These are phyloP conservation scores for Ormyrus thymus DNA, from an alignment of 2,888 invertebrate species.

Conservation along the genomic window DNA sequence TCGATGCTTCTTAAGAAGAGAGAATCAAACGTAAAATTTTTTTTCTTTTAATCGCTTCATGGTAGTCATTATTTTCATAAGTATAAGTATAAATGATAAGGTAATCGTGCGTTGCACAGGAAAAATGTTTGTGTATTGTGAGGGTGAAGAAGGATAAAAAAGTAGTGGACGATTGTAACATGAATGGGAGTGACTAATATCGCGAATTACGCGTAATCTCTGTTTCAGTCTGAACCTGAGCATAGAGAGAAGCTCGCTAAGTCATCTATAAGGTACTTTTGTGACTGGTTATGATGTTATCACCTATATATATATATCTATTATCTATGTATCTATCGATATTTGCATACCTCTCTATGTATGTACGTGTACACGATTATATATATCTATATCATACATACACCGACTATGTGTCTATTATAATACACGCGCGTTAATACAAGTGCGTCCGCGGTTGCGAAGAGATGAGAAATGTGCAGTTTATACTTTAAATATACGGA, in stretches of 20 bases:
- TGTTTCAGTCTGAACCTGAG: constrained; percentile 75
- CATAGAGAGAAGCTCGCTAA: constrained; percentile 74
- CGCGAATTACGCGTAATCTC: constrained; percentile 74
- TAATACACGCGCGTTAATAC: constrained; percentile 11
- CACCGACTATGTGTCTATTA: constrained; percentile 42
- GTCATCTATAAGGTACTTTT: constrained; percentile 75
- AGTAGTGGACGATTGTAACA: constrained; percentile 24
- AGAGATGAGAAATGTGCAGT: constrained; percentile 25
- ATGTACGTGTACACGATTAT: constrained; percentile 58
- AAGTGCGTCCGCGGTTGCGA: constrained; percentile 12
- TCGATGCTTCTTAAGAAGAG: constrained; percentile 7
- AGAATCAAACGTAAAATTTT: no score
- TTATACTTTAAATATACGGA: not conserved
- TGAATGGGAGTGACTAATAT: constrained; percentile 57
- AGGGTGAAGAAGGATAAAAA: constrained; percentile 27
- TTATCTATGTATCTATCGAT: constrained; percentile 53
- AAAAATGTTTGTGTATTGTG: not conserved
- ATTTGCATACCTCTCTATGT: constrained; percentile 57
- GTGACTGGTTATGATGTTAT: constrained; percentile 73
- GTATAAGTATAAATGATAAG: not conserved
- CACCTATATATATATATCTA: constrained; percentile 63
- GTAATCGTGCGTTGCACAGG: not conserved
- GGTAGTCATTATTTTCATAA: no score
- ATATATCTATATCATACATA: constrained; percentile 45
- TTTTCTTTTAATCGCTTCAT: no score